Base-by-base conservation (phyloP, 2,888 invertebrate species). In the Cataglyphis albicans region DNA sequence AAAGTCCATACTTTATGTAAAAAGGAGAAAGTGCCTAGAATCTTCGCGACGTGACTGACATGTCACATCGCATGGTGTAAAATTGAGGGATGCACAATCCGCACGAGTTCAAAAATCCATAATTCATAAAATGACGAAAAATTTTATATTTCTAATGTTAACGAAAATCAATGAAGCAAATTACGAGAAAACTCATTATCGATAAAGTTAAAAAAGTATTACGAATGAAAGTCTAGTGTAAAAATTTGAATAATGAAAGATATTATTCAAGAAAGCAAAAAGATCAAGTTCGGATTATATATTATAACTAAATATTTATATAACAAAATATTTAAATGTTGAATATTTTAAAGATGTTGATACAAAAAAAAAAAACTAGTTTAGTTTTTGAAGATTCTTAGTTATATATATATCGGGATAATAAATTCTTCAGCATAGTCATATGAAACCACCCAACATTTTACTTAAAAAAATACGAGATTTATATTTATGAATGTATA, bases 401-500 rank as follows among this genome's bases (percentile, higher is more conserved):
- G 32, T 32, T 78, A n/a, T 35, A 35, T 35, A 35, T 35, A 35
- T 35, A 35, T 48, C 35, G 59, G 59, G 32, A 59, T 72, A 72
- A 80, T 80, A 80, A 80, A 80, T 80, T 59, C 59, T 70, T 80
- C 72, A 70, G 44, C 78, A 78, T 44, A 29, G 70, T 78, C 78
- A 59, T 44, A 59, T 44, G 61, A 80, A 80, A 44, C 78, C 59
- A 70, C 41, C 72, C 72, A 80, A 59, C 78, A 70, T 70, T 80
- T 72, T 80, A 80, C 72, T 80, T 80, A 80, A 80, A 80, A 80
- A 80, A 80, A 72, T 80, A 80, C 44, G 72, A 80, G 78, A 80
- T 80, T 80, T 80, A 59, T 80, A 80, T 80, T 80, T 80, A 80
- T 80, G 72, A 80, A 80, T 80, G 72, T 70, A 80, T 80, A 80